These are phyloP conservation scores for Shargacucullia verbasci DNA, from an alignment of 2,888 invertebrate genomes.

Conservation along the genomic window DNA sequence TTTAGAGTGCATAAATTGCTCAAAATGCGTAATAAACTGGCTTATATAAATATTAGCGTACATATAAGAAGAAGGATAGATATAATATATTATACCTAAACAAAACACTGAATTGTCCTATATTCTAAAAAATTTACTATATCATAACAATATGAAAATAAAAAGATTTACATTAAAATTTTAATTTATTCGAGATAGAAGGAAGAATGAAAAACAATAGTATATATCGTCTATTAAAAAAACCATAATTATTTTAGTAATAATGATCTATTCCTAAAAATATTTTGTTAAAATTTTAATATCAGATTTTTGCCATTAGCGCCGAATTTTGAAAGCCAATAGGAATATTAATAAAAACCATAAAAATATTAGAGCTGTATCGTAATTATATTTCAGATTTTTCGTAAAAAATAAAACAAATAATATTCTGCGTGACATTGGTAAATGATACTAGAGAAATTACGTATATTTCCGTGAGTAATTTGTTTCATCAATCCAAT, in stretches of 20 bases:
- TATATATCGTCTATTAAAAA: conserved; percentile 6
- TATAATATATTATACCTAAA: conserved; percentile 7
- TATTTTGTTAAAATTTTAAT: too few species aligned
- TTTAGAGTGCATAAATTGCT: background rate
- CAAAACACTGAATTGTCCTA: conserved; percentile 9
- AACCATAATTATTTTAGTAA: conserved; percentile 13
- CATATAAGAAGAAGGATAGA: background rate
- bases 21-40: background rate
- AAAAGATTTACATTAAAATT: conserved; percentile 14
- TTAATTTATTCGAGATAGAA: conserved; percentile 34
- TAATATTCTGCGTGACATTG: background rate
- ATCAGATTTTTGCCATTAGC: too few species aligned
- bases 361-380: too few species aligned
- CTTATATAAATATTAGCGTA: background rate
- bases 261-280: too few species aligned
- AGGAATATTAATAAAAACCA: too few species aligned
- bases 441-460: too few species aligned
- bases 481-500: too few species aligned
- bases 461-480: too few species aligned
- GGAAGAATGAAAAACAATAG: conserved; percentile 32
- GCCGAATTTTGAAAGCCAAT: too few species aligned
- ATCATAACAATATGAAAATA: conserved; percentile 25
- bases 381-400: too few species aligned
- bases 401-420: background rate
- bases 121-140: conserved; percentile 7